Base-by-base conservation (phyloP, 1,140 invertebrate genomes). In the Luehdorfia chinensis region DNA sequence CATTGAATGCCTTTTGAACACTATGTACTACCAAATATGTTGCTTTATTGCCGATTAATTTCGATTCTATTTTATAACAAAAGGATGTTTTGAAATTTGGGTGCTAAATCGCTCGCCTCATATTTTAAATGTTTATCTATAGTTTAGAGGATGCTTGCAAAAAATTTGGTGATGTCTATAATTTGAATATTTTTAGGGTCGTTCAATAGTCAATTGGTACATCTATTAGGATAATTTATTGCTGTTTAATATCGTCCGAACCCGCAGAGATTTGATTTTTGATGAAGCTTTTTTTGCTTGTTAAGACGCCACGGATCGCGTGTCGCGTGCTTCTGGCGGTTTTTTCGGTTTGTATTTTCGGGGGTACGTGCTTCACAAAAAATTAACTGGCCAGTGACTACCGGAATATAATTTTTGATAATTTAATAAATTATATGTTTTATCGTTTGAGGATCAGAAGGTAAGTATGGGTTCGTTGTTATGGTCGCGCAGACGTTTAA, bases 331-430 rank as follows among this genome's bases (percentile, higher is more conserved):
- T 71, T 61, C 60, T 46, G 61, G 64, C 58, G 63, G 74, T 59
- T 75, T 84, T 84, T 69, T 79, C 56, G 62, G 54, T 55, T 55
- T 59, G 64, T 34, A 50, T 70, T 73, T 62, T 68, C 58, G 59
- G 56, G 74, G 66, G 61, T 61, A n/a, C n/a, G n/a, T n/a, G 62
- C 56, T 63, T 55, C 50, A 75, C 64, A 85, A 81, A 84, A 81
- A 75, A 75, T 55, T 73, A 76, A 80, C 75, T 70, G 77, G 66
- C 72, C 75, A 81, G 60, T 75, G 81, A 85, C 81, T 85, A 84
- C 81, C 61, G 81, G 77, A 85, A 85, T 79, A 80, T 85, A 81
- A 85, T 85, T 85, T 79, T 74, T 76, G 77, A 75, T 76, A 81
- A 81, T 85, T 85, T 85, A 46, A 75, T 76, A 84, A 84, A 85